Evolutionary conservation across 2,113 vertebrate species (phyloP).

Genomic region (Pteruthius melanotis): DNA sequence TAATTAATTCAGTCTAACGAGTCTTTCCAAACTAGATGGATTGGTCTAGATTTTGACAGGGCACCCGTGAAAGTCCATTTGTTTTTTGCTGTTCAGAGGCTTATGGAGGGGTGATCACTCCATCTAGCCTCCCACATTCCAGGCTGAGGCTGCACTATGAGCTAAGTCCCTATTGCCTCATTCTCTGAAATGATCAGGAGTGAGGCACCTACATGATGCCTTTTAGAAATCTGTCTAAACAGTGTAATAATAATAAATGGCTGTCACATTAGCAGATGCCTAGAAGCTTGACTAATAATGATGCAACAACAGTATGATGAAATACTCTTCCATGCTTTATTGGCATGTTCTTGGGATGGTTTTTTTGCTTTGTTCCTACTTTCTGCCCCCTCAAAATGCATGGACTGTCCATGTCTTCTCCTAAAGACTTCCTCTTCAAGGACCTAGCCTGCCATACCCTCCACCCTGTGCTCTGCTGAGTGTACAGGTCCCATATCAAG

Average conservation of each 20-base stretch:
- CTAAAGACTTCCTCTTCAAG: neutral
- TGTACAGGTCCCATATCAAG: neutral
- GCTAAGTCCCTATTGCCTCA: neutral
- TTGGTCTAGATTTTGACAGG: neutral
- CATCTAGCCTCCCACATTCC: neutral
- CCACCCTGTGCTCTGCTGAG: neutral
- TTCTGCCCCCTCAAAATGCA: neutral
- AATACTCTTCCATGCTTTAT: neutral
- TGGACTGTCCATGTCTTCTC: neutral
- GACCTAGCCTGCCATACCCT: neutral
- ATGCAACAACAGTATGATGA: neutral
- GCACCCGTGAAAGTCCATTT: neutral
- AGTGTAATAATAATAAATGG: neutral
- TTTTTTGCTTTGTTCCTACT: neutral
- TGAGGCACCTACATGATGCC: neutral
- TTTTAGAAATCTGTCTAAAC: constrained; percentile 14
- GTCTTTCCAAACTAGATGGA: neutral
- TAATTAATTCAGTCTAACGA: neutral
- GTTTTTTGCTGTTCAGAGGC: neutral
- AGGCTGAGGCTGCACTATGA: neutral
- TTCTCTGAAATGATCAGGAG: neutral
- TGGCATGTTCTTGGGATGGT: neutral
- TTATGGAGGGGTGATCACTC: neutral
- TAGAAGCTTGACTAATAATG: constrained; percentile 33
- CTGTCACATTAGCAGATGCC: constrained; percentile 4